Evolutionary conservation across 2,113 vertebrate species (phyloP), one percentile per base, ranked within the genome.

Genomic region (Psittacula cyanocephala): DNA sequence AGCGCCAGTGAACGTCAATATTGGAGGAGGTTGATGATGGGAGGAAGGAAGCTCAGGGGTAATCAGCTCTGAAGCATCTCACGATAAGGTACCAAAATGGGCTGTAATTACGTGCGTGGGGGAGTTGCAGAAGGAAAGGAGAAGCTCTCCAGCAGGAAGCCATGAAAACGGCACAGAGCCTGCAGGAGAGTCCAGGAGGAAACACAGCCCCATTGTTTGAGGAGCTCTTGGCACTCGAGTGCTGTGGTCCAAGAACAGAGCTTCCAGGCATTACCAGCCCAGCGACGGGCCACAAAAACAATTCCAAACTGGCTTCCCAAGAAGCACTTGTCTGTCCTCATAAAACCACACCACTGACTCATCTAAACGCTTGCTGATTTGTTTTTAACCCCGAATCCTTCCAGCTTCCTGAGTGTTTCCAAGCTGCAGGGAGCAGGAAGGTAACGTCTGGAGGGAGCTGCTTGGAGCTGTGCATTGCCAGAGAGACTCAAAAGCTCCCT

Each of bases 41-140:
- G 91, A 82, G 91, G 92, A 97, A 97, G 93, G 93, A 94, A 96
- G 88, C 64, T 77, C 72, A 25, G 52, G 63, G 80, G 76, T 96
- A 81, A 95, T 95, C 84, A 69, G 77, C 75, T 81, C 43, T 53
- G 62, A 85, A 85, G 49, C 57, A 65, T 63, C 57, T 86, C 71
- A 6, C 55, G 62, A 88, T 69, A 84, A 95, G 77, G 80, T 27
- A 75, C 93, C 67, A 22, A 91, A 89, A 89, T 43, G 86, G 63
- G 43, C 81, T 28, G 65, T n/a, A 46, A 93, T 92, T 49, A 41
- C 10, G 25, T 14, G 43, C 1, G 28, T 6, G 81, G 64, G 55
- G 74, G 72, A n/a, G 63, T 6, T 78, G 68, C 60, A 63, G 71
- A 25, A 79, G 67, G 25, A 46, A 53, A 88, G 33, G 65, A 88